Evolutionary conservation across 2,797 vertebrate species (phyloP), one percentile per base, ranked within the genome.

Genomic region (Enteromius viviparus): DNA sequence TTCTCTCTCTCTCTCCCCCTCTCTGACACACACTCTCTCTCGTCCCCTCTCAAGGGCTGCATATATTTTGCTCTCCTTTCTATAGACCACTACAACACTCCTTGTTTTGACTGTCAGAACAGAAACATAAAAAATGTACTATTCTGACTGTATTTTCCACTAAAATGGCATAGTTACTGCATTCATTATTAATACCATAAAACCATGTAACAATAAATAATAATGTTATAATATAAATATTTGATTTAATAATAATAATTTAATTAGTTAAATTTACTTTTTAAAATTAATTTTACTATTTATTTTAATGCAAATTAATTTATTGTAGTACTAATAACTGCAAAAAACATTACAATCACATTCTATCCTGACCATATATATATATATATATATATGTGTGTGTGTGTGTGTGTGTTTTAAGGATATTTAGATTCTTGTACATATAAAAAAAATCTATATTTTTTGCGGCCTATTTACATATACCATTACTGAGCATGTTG

Each of bases 41-140:
- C 40, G 9, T 4, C 74, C n/a, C 53, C n/a, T n/a, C 40, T 77
- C 75, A 64, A 77, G 58, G 75, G 58, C 58, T 77, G 37, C 40
- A 64, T 45, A 77, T 47, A 77, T 77, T 76, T 62, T 64, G n/a
- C 23, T 19, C 37, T 62, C 8, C 15, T 77, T 77, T 77, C 58
- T 40, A 77, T 64, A 77, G 75, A 47, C 55, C 58, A 29, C 58
- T 64, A 42, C 40, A 77, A 47, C 55, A 77, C 29, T 45, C 4
- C 55, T 62, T 60, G 37, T 42, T 62, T 76, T 45, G n/a, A 60
- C 72, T 55, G 51, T 40, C 72, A 55, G 51, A 58, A 55, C 21
- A 14, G 6, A 75, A 55, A 37, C 51, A 55, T 34, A 65, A 34
- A 66, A 23, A 21, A 34, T 14, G 29, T 55, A n/a, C 49, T 37